Base-by-base conservation (phyloP, 64 coral and sea anemone genomes). In the Acropora yongei region DNA sequence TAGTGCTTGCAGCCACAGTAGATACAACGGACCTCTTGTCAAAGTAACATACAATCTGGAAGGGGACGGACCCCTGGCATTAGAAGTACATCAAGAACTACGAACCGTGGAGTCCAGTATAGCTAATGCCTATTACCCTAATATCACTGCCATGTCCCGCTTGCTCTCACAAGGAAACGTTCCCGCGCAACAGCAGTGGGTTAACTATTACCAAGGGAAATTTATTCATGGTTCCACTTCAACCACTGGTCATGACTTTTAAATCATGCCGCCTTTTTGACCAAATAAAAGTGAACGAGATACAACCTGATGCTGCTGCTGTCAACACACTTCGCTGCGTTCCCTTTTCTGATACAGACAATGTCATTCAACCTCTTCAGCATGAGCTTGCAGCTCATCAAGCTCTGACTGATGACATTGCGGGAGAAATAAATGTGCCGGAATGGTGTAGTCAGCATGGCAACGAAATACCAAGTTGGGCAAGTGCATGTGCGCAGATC, bases 1-100 rank as follows among this genome's bases (percentile, higher is more conserved):
- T 90, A 63, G 76, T 80, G 57, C 45, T 90, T 48, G 89, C 78
- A 4, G 89, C 78, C 14, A 90, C 89, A 39, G 1, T 90, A 1
- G 77, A 90, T 90, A 63, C 78, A 19, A 82, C 89, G n/a, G n/a
- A n/a, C n/a, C 89, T 43, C 74, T 90, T 75, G 89, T 90, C 89
- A 90, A 90, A 63, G 89, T 78, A 82, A 90, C 89, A 17, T 90
- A 82, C 89, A 91, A 84, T 74, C 79, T 91, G 10, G 49, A 91
- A 57, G 89, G 79, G 14, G 79, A 91, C 58, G 89, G 79, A 42
- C 66, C 89, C 72, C 17, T 91, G 9, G 89, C 79, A 65, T 2
- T 91, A 63, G 49, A 16, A n/a, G n/a, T n/a, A n/a, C n/a, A n/a
- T n/a, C n/a, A n/a, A n/a, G n/a, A n/a, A n/a, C n/a, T n/a, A n/a